Evolutionary conservation across 2,113 vertebrate genomes (phyloP).

Genomic region (Colaptes auratus): DNA sequence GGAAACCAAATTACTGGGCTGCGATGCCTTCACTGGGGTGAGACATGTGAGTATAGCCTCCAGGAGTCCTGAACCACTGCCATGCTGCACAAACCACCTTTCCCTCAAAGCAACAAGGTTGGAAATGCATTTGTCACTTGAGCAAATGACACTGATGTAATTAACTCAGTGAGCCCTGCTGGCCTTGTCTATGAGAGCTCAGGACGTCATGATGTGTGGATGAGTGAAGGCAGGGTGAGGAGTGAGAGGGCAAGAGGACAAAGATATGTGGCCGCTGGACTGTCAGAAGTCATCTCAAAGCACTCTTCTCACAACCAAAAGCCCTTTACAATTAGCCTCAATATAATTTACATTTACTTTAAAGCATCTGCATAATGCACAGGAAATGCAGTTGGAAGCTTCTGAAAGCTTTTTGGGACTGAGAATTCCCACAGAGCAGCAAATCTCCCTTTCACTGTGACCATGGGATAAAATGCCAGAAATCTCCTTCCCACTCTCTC

Average conservation of each 20-base stretch:
- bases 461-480: not conserved
- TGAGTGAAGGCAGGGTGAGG: not conserved
- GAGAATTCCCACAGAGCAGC: not conserved
- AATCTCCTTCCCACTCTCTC: not conserved
- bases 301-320: not conserved
- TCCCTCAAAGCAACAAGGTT: not conserved
- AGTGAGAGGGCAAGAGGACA: not conserved
- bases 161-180: slow-evolving; percentile 35
- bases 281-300: not conserved
- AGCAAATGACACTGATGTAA: slow-evolving; percentile 20
- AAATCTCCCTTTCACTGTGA: not conserved
- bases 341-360: slow-evolving; percentile 53
- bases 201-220: not conserved
- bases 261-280: not conserved
- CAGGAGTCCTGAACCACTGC: not conserved
- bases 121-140: slow-evolving; percentile 35
- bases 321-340: slow-evolving; percentile 8
- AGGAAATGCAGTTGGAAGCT: not conserved
- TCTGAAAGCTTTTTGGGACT: slow-evolving; percentile 20
- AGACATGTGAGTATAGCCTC: accelerated
- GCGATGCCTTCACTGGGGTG: not conserved
- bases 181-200: not conserved
- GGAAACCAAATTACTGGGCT: not conserved
- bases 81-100: not conserved
- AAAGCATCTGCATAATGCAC: slow-evolving; percentile 29